These are phyloP conservation scores for Ophiodon elongatus DNA, from an alignment of 2,113 vertebrate species.

Conservation along the genomic window DNA sequence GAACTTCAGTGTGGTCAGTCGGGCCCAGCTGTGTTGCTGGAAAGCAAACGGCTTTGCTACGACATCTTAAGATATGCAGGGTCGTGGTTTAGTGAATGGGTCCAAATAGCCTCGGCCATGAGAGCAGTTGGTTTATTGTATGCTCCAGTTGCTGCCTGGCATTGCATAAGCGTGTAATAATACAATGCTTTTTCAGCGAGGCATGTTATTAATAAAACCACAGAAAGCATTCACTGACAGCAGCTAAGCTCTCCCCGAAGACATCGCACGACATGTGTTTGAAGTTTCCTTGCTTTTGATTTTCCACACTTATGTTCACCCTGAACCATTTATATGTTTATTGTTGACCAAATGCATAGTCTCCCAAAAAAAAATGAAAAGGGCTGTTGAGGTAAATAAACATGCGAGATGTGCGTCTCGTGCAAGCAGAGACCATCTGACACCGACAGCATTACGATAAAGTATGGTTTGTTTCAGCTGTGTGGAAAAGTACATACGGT, in stretches of 20 bases:
- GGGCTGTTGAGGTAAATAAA: slow-evolving; percentile 36
- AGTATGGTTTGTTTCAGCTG: slow-evolving; percentile 33
- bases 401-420: slow-evolving; percentile 30
- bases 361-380: background rate
- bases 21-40: slow-evolving; percentile 46
- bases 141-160: slow-evolving; percentile 67
- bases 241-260: slow-evolving; percentile 33
- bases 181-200: slow-evolving; percentile 65
- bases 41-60: slow-evolving; percentile 61
- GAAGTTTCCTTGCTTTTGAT: background rate
- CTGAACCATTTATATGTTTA: background rate
- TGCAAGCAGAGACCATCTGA: slow-evolving; percentile 32
- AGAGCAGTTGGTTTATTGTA: slow-evolving; percentile 57
- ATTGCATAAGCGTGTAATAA: slow-evolving; percentile 61
- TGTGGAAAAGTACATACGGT: slow-evolving; percentile 42
- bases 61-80: slow-evolving; percentile 61
- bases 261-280: background rate
- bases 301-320: background rate
- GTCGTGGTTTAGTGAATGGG: slow-evolving; percentile 53
- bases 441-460: too few species aligned
- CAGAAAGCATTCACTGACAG: slow-evolving; percentile 68
- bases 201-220: slow-evolving; percentile 73
- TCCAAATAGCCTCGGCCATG: slow-evolving; percentile 55
- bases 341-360: background rate
- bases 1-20: slow-evolving; percentile 45